Evolutionary conservation across 2,888 invertebrate species (phyloP), one percentile per base, ranked within the genome.

Genomic region (Chirona hameri): DNA sequence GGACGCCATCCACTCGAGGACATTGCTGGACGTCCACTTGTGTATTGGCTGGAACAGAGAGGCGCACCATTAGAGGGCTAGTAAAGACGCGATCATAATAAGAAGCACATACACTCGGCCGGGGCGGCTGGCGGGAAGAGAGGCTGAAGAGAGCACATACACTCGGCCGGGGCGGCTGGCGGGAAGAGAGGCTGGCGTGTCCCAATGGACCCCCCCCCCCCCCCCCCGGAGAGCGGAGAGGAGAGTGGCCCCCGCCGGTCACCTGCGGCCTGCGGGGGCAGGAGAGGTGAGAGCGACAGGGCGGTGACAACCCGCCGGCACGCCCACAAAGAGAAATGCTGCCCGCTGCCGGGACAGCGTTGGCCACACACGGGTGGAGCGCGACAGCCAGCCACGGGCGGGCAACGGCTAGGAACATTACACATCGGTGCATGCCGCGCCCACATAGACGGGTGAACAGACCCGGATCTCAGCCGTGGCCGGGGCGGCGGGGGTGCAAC

Each of bases 1-100:
- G 0, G 79, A 79, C n/a, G 48, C 79, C 79, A 79, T 52, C 79
- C 79, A 79, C 24, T 79, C 79, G 27, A 79, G 21, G 10, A 79
- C 79, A 52, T 79, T 79, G 46, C 14, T 27, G 21, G 48, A n/a
- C 10, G 48, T 79, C 79, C 79, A 79, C 52, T 79, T 79, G 46
- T 79, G 48, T 52, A 79, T 79, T 79, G 79, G 48, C 79, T 79
- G 79, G 9, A 79, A 79, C 29, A 39, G 24, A 76, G 39, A n/a
- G 21, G 21, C 24, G 18, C 14, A 60, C 10, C 69, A 69, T 69
- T 69, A 69, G 69, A 24, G 29, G 14, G 65, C n/a, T 69, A 29
- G 69, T 60, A 60, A 60, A 24, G 60, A 60, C 60, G 7, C 21
- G 60, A 5, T 5, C 24, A 60, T 60, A 60, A 60, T 60, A n/a